These are phyloP conservation scores for Apomyelois bistriatella DNA, from an alignment of 2,888 invertebrate species.

Conservation along the genomic window DNA sequence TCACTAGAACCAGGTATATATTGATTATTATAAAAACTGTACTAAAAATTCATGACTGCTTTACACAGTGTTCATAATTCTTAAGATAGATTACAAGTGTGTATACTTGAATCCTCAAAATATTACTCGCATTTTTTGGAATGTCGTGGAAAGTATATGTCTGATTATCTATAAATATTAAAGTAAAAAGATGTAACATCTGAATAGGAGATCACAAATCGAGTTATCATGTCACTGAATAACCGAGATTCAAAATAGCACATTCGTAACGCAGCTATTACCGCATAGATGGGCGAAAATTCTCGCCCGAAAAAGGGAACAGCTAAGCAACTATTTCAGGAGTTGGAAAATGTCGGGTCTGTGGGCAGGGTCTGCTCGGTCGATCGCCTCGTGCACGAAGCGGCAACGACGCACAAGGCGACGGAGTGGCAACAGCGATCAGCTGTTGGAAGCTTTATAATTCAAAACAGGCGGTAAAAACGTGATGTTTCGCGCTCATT, in stretches of 20 bases:
- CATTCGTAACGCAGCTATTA: constrained; percentile 14
- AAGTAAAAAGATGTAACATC: too few species aligned
- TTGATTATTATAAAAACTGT: too few species aligned
- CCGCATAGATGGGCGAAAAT: constrained; percentile 16
- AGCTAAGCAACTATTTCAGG: constrained; percentile 51
- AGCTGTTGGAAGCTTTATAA: constrained; percentile 70
- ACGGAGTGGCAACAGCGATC: constrained; percentile 59
- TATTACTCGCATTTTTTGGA: too few species aligned
- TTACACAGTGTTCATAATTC: too few species aligned
- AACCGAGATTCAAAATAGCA: constrained; percentile 12
- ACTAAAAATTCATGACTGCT: too few species aligned
- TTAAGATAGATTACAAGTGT: too few species aligned
- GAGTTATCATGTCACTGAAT: neutral
- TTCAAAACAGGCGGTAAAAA: constrained; percentile 69
- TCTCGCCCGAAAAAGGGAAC: constrained; percentile 31
- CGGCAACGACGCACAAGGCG: constrained; percentile 54
- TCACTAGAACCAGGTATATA: too few species aligned
- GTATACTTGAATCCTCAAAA: too few species aligned
- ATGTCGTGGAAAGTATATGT: too few species aligned
- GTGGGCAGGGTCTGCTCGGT: constrained; percentile 53
- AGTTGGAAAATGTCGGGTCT: constrained; percentile 52
- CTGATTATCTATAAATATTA: too few species aligned
- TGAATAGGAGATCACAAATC: too few species aligned
- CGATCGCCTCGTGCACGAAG: constrained; percentile 61
- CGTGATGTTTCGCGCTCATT: constrained; percentile 41